Evolutionary conservation across 2,888 invertebrate genomes (phyloP).

Genomic region (Crocallis elinguaria): DNA sequence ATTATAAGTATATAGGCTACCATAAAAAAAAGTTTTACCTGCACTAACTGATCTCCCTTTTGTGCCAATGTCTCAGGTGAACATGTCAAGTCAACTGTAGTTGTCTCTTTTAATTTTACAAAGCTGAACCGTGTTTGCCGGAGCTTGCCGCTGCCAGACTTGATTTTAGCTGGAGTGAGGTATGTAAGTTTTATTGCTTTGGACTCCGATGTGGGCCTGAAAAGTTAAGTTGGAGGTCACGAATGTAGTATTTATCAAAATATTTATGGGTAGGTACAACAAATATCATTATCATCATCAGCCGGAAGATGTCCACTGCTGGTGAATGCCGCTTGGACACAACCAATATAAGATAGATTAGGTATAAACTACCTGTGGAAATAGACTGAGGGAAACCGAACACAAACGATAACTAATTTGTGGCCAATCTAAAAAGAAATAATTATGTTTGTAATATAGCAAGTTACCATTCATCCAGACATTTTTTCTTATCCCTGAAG

Average conservation of each 20-base stretch:
- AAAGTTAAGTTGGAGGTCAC: neutral
- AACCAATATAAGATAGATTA: too few species aligned
- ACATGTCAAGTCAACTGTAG: constrained; percentile 64
- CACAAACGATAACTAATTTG: too few species aligned
- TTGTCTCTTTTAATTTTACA: constrained; percentile 46
- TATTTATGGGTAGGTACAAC: too few species aligned
- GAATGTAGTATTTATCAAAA: too few species aligned
- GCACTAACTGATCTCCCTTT: constrained; percentile 33
- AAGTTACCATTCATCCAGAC: constrained; percentile 64
- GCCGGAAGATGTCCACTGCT: too few species aligned
- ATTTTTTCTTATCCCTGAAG: constrained; percentile 69
- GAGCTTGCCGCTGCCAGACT: constrained; percentile 38
- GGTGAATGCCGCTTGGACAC: too few species aligned
- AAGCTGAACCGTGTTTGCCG: constrained; percentile 59
- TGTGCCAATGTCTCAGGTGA: constrained; percentile 55
- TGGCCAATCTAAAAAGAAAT: neutral
- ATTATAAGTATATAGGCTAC: too few species aligned
- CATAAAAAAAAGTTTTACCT: constrained; percentile 41
- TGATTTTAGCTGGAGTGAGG: constrained; percentile 45
- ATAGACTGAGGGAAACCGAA: too few species aligned
- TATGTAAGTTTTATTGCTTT: constrained; percentile 59
- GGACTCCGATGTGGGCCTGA: constrained; percentile 63
- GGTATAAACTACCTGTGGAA: too few species aligned
- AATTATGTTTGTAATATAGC: neutral
- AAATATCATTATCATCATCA: too few species aligned